Percentiles rank a stretch among this genome's conserved stretches.
Conservation (phyloP, 37 sponge, comb jelly and placozoan genomes). For the Eunapius fragilis region DNA sequence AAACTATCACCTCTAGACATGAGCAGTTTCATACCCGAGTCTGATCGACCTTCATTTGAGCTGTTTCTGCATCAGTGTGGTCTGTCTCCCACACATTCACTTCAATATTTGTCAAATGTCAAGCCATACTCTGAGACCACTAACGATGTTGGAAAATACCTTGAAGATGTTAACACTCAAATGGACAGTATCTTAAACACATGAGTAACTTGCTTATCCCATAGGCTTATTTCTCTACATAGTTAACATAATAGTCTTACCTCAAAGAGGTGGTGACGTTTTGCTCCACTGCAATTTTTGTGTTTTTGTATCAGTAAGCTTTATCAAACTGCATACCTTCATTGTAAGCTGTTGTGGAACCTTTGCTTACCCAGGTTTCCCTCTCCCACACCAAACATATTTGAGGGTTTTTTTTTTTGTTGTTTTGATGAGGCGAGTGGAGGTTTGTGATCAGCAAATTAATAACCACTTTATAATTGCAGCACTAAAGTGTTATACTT, state of each 20-base stretch:
- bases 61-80: constrained; percentile 33
- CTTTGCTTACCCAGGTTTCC: no score
- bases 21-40: constrained; percentile 79
- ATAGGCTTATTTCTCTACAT: not conserved
- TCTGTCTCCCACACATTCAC: not conserved
- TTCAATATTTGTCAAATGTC: not conserved
- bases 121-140: not conserved
- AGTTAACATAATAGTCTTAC: not conserved
- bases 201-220: not conserved
- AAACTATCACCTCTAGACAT: constrained; percentile 38
- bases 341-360: no score
- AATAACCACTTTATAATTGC: no score
- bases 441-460: no score
- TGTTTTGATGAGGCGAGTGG: no score
- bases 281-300: not conserved
- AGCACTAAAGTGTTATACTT: no score
- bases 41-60: constrained; percentile 56
- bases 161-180: constrained; percentile 29
- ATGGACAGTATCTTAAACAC: constrained; percentile 11
- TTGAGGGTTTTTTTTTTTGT: no score
- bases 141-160: constrained; percentile 20
- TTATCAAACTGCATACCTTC: no score
- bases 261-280: not conserved
- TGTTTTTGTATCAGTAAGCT: no score
- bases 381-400: no score